Percentiles rank a stretch among this genome's conserved stretches.
These are phyloP conservation scores for Pediacus dermestoides DNA, from an alignment of 2,888 invertebrate genomes.

Conservation along the genomic window DNA sequence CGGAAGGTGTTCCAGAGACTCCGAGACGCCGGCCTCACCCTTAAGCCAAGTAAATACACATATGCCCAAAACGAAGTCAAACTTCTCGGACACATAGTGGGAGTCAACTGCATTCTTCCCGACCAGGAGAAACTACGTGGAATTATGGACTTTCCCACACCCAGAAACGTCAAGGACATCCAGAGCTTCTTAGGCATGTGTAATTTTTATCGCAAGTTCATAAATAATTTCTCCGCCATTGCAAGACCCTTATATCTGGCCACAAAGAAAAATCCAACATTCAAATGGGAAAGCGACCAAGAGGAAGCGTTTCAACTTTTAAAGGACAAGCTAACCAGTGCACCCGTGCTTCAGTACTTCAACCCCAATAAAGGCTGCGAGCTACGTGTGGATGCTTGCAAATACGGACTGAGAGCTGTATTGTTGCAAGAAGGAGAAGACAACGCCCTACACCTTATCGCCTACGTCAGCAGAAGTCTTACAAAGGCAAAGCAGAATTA, in stretches of 20 bases:
- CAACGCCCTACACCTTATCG: constrained; percentile 19
- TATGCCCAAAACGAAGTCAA: constrained; percentile 15
- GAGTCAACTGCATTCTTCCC: constrained; percentile 10
- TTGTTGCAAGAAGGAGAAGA: constrained; percentile 20
- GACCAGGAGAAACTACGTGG: constrained; percentile 15
- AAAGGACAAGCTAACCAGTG: constrained; percentile 17
- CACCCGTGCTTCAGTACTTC: too few relatives aligned
- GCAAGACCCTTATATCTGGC: constrained; percentile 13
- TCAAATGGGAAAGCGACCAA: constrained; percentile 14
- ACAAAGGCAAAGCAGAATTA: constrained; percentile 26
- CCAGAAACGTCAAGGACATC: constrained; percentile 14
- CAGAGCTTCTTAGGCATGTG: constrained; percentile 18
- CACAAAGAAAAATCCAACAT: constrained; percentile 13
- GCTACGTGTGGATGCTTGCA: constrained; percentile 21
- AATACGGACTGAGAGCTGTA: constrained; percentile 20
- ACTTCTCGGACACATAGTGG: constrained; percentile 14
- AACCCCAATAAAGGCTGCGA: too few relatives aligned
- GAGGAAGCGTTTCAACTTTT: constrained; percentile 16
- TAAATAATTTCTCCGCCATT: constrained; percentile 12
- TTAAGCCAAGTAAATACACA: constrained; percentile 18
- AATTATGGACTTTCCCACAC: constrained; percentile 16
- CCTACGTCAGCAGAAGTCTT: too few relatives aligned
- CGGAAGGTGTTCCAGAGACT: constrained; percentile 15
- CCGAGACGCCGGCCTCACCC: constrained; percentile 11
- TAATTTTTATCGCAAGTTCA: constrained; percentile 16